Percentiles rank a stretch among this genome's conserved stretches.
These are phyloP conservation scores for Drosophila nigricruria DNA, from an alignment of 2,888 invertebrate species.

Conservation along the genomic window DNA sequence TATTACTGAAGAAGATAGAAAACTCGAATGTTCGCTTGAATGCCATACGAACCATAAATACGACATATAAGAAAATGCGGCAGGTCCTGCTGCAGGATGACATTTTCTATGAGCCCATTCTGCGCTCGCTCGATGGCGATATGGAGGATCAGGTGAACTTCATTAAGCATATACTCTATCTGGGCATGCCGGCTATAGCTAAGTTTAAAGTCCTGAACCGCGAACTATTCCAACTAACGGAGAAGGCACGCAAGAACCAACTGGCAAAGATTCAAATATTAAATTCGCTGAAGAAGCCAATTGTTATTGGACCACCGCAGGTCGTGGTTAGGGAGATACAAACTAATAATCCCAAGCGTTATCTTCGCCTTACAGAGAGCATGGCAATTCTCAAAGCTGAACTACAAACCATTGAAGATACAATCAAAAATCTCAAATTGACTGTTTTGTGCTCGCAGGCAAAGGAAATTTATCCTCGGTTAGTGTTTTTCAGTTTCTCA, in stretches of 20 bases:
- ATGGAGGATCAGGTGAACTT: slow-evolving; percentile 83
- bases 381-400: slow-evolving; percentile 79
- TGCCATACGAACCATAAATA: slow-evolving; percentile 80
- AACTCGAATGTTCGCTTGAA: slow-evolving; percentile 83
- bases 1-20: slow-evolving; percentile 80
- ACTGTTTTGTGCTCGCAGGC: slow-evolving; percentile 81
- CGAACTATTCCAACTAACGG: slow-evolving; percentile 73
- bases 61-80: slow-evolving; percentile 82
- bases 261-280: slow-evolving; percentile 72
- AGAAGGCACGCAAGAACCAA: slow-evolving; percentile 70
- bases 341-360: slow-evolving; percentile 63
- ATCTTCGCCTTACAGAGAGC: slow-evolving; percentile 82
- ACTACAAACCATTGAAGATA: slow-evolving; percentile 74
- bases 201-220: slow-evolving; percentile 73
- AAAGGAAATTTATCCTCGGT: slow-evolving; percentile 83
- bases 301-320: slow-evolving; percentile 9
- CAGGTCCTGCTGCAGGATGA: slow-evolving; percentile 81
- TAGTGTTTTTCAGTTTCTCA: not conserved
- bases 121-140: slow-evolving; percentile 82
- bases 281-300: slow-evolving; percentile 62
- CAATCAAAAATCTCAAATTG: slow-evolving; percentile 82
- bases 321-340: not conserved
- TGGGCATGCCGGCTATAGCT: slow-evolving; percentile 83
- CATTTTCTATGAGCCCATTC: slow-evolving; percentile 84
- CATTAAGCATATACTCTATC: slow-evolving; percentile 81